Evolutionary conservation across 2,888 invertebrate genomes (phyloP), one percentile per base, ranked within the genome.

Genomic region (Macaria notata): DNA sequence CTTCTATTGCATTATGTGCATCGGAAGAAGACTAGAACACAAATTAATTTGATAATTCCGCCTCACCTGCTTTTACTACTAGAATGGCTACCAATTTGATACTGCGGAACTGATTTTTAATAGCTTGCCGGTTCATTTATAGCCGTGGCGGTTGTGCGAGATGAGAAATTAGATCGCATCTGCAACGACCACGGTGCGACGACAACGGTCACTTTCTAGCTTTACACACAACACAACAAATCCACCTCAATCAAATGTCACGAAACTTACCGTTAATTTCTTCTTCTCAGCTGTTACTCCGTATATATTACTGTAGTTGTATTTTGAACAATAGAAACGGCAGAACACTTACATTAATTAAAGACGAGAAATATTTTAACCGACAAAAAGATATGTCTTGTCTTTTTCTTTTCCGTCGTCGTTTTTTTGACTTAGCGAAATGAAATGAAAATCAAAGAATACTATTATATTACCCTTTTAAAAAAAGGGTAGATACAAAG

Each of bases 201-300:
- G 76, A 84, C 83, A 88, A 89, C 91, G 88, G 88, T 84, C 78
- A 88, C 89, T 88, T 88, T 88, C 86, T 83, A 82, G 76, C 81
- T 78, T 76, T 78, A 84, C 87, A 89, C 88, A 88, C 88, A n/a
- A n/a, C n/a, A n/a, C n/a, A 90, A 88, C 88, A 90, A 88, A 81
- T 79, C 75, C 68, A 75, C 69, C 54, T 80, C 77, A 80, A 48
- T 81, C 77, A 81, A 82, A 86, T 84, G 84, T 82, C 83, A 81
- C 69, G 69, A 78, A 76, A 84, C 89, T 85, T 83, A 89, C 90
- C 84, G 82, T 83, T 83, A 76, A 66, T 69, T 66, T 72, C 69
- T 66, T 69, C 46, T 57, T 48, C 49, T 71, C 69, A 66, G 65
- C 65, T 71, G 56, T 61, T 73, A 1, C 68, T 64, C 70, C 65